Percentiles rank a stretch among this genome's conserved stretches.
Conservation (phyloP, 2,888 invertebrate species). For the Zonitis immaculata region DNA sequence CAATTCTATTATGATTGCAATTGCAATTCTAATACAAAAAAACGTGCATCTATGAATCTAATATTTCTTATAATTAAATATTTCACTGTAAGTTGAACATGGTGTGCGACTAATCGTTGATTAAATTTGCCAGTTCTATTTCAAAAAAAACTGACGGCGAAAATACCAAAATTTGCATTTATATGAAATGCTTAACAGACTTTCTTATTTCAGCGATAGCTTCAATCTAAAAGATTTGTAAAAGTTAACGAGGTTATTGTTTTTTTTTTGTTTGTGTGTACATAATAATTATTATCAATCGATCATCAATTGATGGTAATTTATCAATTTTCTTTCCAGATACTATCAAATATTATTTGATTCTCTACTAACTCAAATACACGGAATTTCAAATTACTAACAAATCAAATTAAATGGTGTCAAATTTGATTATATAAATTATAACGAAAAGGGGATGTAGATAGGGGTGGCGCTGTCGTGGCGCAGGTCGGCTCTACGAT, state of each 20-base stretch:
- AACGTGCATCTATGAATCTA: too few relatives aligned
- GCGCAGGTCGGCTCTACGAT: slow-evolving; percentile 42
- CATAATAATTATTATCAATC: slow-evolving; percentile 24
- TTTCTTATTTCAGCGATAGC: neutral
- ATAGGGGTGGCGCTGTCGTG: slow-evolving; percentile 21
- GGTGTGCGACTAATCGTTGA: too few relatives aligned
- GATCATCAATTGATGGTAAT: slow-evolving; percentile 18
- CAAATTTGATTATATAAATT: too few relatives aligned
- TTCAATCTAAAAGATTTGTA: neutral
- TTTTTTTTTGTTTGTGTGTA: neutral
- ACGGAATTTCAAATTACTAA: neutral
- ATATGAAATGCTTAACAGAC: neutral
- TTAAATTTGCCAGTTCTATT: too few relatives aligned
- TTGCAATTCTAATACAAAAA: too few relatives aligned
- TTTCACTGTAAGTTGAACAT: too few relatives aligned
- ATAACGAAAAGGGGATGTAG: slow-evolving; percentile 7
- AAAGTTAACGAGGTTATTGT: too few relatives aligned
- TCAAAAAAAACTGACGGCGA: too few relatives aligned
- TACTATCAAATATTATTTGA: slow-evolving; percentile 11
- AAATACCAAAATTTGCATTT: neutral
- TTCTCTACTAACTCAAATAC: neutral
- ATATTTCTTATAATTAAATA: too few relatives aligned
- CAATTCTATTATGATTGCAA: too few relatives aligned
- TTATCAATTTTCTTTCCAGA: slow-evolving; percentile 25
- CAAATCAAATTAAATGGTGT: neutral